Base-by-base conservation (phyloP, 2,888 invertebrate genomes). In the Deilephila elpenor region DNA sequence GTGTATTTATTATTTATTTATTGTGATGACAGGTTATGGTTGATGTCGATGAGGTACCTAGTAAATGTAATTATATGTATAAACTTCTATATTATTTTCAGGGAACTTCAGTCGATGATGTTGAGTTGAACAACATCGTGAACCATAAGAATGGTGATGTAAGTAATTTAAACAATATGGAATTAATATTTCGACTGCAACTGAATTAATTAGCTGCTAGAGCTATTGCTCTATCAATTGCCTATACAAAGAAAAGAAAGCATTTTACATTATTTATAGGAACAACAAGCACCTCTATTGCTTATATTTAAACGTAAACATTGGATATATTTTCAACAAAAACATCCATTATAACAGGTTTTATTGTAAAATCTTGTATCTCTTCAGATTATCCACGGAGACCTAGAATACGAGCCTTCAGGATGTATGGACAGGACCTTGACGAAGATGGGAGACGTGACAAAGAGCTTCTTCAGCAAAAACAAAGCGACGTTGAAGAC, bases 351-450 rank as follows among this genome's bases (percentile, higher is more conserved):
- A 25, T 25, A 25, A 25, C 25, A 25, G 25, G 0, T 25, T 25
- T 25, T n/a, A n/a, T n/a, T n/a, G n/a, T n/a, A n/a, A 25, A 25
- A 1, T 25, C 25, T 32, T 0, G n/a, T 72, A 11, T 70, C 44
- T n/a, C 79, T 78, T 17, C 80, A 91, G 87, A 71, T 87, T 60
- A 79, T 74, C 32, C 91, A 91, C 74, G 93, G 93, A 0, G 78
- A 78, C n/a, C 67, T 93, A 6, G 91, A 93, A 20, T 86, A 92
- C 78, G 80, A 89, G 73, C 93, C 93, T 0, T 80, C 85, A 0
- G 90, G 92, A 0, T 93, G 93, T 89, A 75, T 94, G 70, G 91
- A 92, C 77, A 84, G 83, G 0, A 89, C 88, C 0, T 78, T 94
- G 59, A 70, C 76, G 1, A 86, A 79, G 17, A 79, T 91, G 4